Conservation (phyloP, 1,140 invertebrate genomes). For the Drosophila erecta region DNA sequence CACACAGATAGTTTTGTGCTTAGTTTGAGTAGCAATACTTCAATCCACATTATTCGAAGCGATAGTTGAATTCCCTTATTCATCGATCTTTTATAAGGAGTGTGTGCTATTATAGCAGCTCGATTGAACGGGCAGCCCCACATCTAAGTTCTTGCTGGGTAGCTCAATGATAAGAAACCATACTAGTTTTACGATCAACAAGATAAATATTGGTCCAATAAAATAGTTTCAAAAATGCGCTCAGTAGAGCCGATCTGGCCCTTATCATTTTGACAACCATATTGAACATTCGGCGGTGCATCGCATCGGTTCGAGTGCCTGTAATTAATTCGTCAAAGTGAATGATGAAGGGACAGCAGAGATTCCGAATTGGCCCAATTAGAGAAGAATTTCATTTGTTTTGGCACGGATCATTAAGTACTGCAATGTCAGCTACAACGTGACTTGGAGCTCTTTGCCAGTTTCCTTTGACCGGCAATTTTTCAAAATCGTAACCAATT, state of each 20-base stretch:
- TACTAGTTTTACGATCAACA: constrained; percentile 2
- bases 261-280: constrained; percentile 54
- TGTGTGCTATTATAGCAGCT: no score
- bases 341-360: background rate
- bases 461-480: constrained; percentile 78
- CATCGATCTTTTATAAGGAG: no score
- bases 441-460: constrained; percentile 73
- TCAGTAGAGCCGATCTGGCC: constrained; percentile 16
- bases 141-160: background rate
- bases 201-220: constrained; percentile 33
- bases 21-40: no score
- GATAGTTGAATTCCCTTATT: no score
- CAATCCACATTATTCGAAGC: no score
- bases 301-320: constrained; percentile 30
- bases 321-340: constrained; percentile 68
- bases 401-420: constrained; percentile 52
- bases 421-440: constrained; percentile 69
- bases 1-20: no score
- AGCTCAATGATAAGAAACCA: background rate
- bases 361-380: constrained; percentile 31
- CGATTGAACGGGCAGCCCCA: background rate
- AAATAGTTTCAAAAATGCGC: constrained; percentile 23
- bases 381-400: constrained; percentile 65
- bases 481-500: constrained; percentile 78
- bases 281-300: constrained; percentile 55